Evolutionary conservation across 2,888 invertebrate genomes (phyloP).

Genomic region (Eupithecia centaureata): DNA sequence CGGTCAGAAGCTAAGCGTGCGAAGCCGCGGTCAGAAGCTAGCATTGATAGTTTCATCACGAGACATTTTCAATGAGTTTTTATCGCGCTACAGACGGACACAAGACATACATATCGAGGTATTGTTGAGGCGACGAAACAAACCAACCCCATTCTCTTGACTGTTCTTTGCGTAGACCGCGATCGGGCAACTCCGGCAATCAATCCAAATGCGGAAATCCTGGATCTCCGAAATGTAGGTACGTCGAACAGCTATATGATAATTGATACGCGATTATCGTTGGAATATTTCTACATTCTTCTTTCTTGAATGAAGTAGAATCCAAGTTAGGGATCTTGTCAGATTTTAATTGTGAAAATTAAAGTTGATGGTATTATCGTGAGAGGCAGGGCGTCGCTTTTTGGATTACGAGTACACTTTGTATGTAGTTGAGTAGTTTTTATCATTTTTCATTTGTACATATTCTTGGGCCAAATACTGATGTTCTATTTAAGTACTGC

Average conservation of each 20-base stretch:
- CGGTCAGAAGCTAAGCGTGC: no score
- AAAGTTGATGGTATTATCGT: neutral
- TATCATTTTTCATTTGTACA: no score
- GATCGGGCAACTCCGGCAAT: neutral
- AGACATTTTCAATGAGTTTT: neutral
- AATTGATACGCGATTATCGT: neutral
- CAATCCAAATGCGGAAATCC: neutral
- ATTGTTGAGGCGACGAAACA: neutral
- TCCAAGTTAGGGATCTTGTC: neutral
- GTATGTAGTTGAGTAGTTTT: no score
- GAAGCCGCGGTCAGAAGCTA: no score
- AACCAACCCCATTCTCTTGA: neutral
- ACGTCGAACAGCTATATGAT: neutral
- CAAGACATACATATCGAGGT: neutral
- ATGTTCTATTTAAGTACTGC: neutral
- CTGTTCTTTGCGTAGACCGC: neutral
- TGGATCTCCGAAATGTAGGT: neutral
- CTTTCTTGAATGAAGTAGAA: neutral
- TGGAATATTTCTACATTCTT: neutral
- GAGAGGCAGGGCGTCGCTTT: neutral
- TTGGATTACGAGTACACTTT: no score
- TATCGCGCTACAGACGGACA: neutral
- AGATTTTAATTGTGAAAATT: neutral
- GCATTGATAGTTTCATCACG: no score
- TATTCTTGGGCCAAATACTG: neutral